Conservation (phyloP, 2,113 vertebrate species). For the Eurystomus gularis region DNA sequence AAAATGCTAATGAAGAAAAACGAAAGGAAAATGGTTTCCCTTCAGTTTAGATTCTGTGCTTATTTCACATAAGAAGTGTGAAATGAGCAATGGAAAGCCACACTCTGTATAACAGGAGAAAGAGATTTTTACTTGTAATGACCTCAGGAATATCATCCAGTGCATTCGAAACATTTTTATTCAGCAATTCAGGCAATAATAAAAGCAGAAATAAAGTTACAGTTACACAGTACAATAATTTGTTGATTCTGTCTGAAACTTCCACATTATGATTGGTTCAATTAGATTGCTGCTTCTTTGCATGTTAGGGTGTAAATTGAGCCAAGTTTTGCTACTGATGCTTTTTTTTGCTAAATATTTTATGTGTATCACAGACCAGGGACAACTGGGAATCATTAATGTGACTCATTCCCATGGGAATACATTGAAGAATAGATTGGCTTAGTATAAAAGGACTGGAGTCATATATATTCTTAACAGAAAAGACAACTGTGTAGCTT, state of each 20-base stretch:
- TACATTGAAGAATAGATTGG: background rate
- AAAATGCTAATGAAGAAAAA: background rate
- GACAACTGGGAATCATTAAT: background rate
- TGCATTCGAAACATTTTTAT: background rate
- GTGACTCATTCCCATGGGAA: background rate
- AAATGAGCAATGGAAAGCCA: background rate
- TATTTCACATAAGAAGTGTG: background rate
- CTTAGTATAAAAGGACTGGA: background rate
- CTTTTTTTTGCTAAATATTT: background rate
- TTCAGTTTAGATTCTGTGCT: background rate
- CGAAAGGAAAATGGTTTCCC: background rate
- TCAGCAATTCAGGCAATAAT: background rate
- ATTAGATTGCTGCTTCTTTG: background rate
- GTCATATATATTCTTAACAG: background rate
- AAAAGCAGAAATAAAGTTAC: slow-evolving; percentile 6
- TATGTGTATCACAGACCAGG: background rate
- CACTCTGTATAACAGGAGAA: background rate
- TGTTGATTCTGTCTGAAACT: background rate
- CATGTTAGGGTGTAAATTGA: background rate
- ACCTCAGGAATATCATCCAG: background rate
- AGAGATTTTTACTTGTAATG: background rate
- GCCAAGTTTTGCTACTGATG: background rate
- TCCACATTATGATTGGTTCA: background rate
- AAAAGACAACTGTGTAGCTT: background rate
- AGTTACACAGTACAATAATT: background rate